Evolutionary conservation across 2,888 invertebrate genomes (phyloP).

Genomic region (Carcina quercana): DNA sequence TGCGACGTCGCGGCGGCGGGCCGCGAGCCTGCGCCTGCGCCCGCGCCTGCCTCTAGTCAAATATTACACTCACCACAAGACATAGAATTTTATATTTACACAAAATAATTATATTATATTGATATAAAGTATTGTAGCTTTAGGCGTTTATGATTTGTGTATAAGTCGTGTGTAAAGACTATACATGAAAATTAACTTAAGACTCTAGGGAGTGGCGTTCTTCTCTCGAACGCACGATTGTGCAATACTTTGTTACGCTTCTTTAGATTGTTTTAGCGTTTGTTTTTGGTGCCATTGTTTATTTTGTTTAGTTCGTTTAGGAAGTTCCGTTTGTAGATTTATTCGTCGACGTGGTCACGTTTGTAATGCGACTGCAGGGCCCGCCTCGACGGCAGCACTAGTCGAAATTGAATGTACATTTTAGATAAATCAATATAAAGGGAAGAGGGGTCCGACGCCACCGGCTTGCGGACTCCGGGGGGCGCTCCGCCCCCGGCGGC

Average conservation of each 20-base stretch:
- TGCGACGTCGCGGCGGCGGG: conserved; percentile 27
- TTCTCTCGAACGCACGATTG: conserved; percentile 51
- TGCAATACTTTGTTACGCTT: conserved; percentile 71
- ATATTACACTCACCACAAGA: conserved; percentile 68
- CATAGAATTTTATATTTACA: conserved; percentile 76
- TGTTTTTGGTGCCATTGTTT: conserved; percentile 31
- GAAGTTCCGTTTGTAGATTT: conserved; percentile 38
- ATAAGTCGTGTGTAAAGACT: conserved; percentile 51
- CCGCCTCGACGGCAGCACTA: conserved; percentile 23
- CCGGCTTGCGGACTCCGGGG: not conserved
- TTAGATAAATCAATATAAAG: conserved; percentile 10
- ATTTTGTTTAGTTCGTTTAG: conserved; percentile 31
- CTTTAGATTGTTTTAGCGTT: conserved; percentile 53
- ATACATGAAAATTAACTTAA: conserved; percentile 38
- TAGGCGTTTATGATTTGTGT: conserved; percentile 68
- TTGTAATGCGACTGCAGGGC: conserved; percentile 32
- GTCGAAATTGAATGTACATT: conserved; percentile 14
- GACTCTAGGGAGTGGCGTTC: conserved; percentile 53
- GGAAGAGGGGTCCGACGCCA: conserved; percentile 1
- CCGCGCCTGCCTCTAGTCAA: conserved; percentile 72
- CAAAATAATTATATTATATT: conserved; percentile 72
- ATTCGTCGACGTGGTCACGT: conserved; percentile 46
- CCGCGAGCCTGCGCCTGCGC: no score
- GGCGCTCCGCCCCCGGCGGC: no score
- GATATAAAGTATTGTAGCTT: conserved; percentile 74